Base-by-base conservation (phyloP, 2,113 vertebrate genomes). In the Pseudonaja textilis region DNA sequence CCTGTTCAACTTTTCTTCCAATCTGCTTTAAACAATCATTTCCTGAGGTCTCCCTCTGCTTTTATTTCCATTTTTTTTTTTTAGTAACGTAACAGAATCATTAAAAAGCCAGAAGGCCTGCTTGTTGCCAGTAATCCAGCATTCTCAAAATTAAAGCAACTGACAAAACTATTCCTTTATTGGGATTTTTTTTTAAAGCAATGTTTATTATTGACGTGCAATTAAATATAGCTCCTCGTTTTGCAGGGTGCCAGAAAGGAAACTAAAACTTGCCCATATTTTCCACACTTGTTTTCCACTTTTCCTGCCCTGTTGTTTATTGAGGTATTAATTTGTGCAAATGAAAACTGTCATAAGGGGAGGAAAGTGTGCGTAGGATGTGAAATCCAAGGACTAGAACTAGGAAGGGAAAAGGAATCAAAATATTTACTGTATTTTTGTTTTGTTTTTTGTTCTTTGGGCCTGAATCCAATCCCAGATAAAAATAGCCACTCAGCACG, bases 11-110 rank as follows among this genome's bases (percentile, higher is more conserved):
- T 95, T 92, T 87, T 92, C 86, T 85, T 88, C 57, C 88, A 90
- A 91, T 26, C 64, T 90, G 94, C 90, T 93, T 90, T 93, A 93
- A 95, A 95, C 85, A 95, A 85, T 92, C 90, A 64, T 95, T 94
- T 95, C 93, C 95, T 94, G 94, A 93, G 39, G 57, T 87, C 47
- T 69, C 34, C 91, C 87, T 4, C 29, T 29, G 29, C 29, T 45
- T 87, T 91, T 87, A 29, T 29, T 91, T 93, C 89, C 57, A 59
- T 55, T 64, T 34, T 22, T 88, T n/a, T n/a, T 89, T 87, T 34
- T 3, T 47, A 91, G 90, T 0, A 91, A 90, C 12, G 87, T 92
- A 61, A 56, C 42, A 85, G 1, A 85, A 90, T 93, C 34, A 93
- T 92, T 69, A 89, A 93, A 93, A 9, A 39, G 47, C 14, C 34